Base-by-base conservation (phyloP, 2,888 invertebrate genomes). In the Helleia helle region DNA sequence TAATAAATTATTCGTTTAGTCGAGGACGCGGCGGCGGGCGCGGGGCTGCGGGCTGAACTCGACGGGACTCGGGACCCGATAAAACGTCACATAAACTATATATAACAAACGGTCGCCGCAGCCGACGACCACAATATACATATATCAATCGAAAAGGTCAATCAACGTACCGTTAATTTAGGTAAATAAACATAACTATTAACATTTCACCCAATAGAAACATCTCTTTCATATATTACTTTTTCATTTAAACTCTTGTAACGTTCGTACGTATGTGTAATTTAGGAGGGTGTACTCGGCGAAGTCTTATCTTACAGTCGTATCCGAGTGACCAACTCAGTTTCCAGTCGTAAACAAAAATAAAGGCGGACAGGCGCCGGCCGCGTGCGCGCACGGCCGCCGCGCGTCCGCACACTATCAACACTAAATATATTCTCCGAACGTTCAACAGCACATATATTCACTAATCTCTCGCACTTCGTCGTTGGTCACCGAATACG, bases 391-490 rank as follows among this genome's bases (percentile, higher is more conserved):
- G 59, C 60, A 55, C n/a, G 54, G 53, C 62, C 59, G 55, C 62
- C 60, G 56, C 41, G 41, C 41, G 44, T 42, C 49, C 50, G 46
- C 71, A n/a, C n/a, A n/a, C n/a, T 59, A 70, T 74, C 75, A 81
- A 83, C 81, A 79, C 81, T 77, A 79, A 71, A 76, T 70, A 75
- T 81, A 75, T 68, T 69, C 73, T 81, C 72, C 71, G 64, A 84
- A 83, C 84, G 72, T 83, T 83, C 84, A 84, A 84, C 84, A 84
- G 77, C 79, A 81, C 80, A 76, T 83, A 81, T 81, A 83, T 80
- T 76, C 83, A 81, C 81, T 81, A 80, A 72, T 73, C 71, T 75
- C 72, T 68, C 76, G 65, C 54, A n/a, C n/a, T n/a, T n/a, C n/a
- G n/a, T n/a, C n/a, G 62, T 74, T 77, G 76, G 75, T 71, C 77